A percentile compares a stretch with the other conserved stretches of the same genome.
These are phyloP conservation scores for Dryobota labecula DNA, from an alignment of 2,888 invertebrate species.

Conservation along the genomic window DNA sequence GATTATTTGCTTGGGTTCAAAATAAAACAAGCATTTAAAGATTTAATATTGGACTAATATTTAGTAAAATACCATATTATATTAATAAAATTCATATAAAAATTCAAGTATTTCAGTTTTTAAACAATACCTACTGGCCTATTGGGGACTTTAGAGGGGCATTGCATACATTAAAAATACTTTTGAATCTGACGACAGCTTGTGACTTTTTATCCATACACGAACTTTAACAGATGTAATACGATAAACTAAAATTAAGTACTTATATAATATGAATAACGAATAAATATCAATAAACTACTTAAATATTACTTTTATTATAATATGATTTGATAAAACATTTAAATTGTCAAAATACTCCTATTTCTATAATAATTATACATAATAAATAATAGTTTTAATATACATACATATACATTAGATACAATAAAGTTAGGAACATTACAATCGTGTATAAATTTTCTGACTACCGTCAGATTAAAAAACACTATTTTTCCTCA, in stretches of 20 bases:
- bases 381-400: conserved; percentile 26
- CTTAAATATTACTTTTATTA: conserved; percentile 30
- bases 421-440: conserved; percentile 63
- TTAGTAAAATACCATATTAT: conserved; percentile 90
- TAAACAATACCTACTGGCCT: conserved; percentile 84
- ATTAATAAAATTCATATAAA: conserved; percentile 90
- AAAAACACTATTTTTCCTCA: conserved; percentile 39
- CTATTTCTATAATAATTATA: conserved; percentile 24
- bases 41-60: conserved; percentile 90
- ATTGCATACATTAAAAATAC: conserved; percentile 47
- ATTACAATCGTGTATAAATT: conserved; percentile 44
- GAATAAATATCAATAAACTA: conserved; percentile 49
- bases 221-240: conserved; percentile 45
- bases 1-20: conserved; percentile 50
- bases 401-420: conserved; percentile 39
- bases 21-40: conserved; percentile 85
- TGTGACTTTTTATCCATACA: conserved; percentile 49
- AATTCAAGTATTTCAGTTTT: conserved; percentile 88
- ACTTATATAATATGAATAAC: conserved; percentile 58
- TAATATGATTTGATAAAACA: conserved; percentile 21
- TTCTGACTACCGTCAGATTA: conserved; percentile 43
- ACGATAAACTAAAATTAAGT: conserved; percentile 60
- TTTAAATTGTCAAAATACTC: conserved; percentile 29
- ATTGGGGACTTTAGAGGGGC: conserved; percentile 55
- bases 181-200: conserved; percentile 45